These are phyloP conservation scores for Melanotaenia pygmaea DNA, from an alignment of 2,797 vertebrate species.

Conservation along the genomic window DNA sequence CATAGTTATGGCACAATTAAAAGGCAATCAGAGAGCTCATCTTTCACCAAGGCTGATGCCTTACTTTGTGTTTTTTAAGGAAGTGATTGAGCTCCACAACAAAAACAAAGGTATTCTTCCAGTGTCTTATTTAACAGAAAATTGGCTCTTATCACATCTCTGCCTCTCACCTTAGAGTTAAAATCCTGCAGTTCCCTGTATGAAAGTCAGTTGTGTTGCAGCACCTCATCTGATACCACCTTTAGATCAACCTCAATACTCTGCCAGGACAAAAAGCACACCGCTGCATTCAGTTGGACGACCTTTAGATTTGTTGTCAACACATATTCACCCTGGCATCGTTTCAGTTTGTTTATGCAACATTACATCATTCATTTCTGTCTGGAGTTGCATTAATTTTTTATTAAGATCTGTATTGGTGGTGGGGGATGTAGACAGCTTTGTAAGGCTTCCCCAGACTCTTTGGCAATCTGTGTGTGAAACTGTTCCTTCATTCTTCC, in stretches of 20 bases:
- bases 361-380: not conserved
- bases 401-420: not conserved
- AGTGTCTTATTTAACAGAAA: not conserved
- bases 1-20: not conserved
- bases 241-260: not conserved
- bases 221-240: not conserved
- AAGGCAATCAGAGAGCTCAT: not conserved
- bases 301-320: not conserved
- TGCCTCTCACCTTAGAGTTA: not conserved
- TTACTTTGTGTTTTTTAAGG: not conserved
- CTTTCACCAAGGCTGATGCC: not conserved
- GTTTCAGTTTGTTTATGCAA: not conserved
- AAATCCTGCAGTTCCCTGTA: constrained; percentile 6
- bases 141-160: not conserved
- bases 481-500: no score
- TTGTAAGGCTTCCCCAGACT: no score
- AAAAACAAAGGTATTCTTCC: not conserved
- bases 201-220: not conserved
- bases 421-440: no score
- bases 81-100: not conserved
- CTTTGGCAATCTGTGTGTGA: no score
- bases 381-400: not conserved
- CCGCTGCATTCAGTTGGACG: not conserved
- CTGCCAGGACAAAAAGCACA: not conserved
- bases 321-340: not conserved